phyloP scores from a whole-genome alignment of 2,888 invertebrate species.

The Nymphalis polychloros region DNA sequence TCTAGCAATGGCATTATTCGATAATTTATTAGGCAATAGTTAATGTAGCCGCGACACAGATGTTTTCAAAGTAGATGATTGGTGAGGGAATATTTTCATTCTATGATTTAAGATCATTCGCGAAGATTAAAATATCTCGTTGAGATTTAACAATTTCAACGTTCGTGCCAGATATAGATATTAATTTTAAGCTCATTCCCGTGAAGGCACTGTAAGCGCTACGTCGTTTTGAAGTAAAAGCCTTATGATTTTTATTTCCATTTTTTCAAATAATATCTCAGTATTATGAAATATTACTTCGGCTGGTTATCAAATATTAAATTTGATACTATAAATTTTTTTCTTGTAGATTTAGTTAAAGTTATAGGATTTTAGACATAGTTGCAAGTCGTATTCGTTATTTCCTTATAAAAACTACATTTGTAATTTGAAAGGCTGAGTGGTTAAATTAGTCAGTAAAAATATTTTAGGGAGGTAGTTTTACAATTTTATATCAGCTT shows the following conservation, averaged over 20 bases:
- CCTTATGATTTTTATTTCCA: slow-evolving; percentile 63
- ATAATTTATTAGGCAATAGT: slow-evolving; percentile 22
- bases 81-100: slow-evolving; percentile 25
- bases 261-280: slow-evolving; percentile 59
- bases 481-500: no score
- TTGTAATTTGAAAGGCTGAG: no score
- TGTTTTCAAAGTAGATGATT: slow-evolving; percentile 27
- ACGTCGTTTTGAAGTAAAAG: slow-evolving; percentile 63
- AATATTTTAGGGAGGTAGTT: no score
- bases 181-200: slow-evolving; percentile 60
- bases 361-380: no score
- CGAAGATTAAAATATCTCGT: slow-evolving; percentile 25
- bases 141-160: slow-evolving; percentile 28
- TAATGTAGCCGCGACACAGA: slow-evolving; percentile 27
- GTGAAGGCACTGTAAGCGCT: slow-evolving; percentile 51
- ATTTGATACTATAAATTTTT: slow-evolving; percentile 30
- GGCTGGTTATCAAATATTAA: slow-evolving; percentile 56
- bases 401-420: no score
- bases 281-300: slow-evolving; percentile 61
- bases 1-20: slow-evolving; percentile 26
- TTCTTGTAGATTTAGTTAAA: no score
- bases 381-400: no score
- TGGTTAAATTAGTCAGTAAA: no score
- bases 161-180: slow-evolving; percentile 40
- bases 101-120: slow-evolving; percentile 19